Base-by-base conservation (phyloP, 2,797 vertebrate species). In the Chelon auratus region DNA sequence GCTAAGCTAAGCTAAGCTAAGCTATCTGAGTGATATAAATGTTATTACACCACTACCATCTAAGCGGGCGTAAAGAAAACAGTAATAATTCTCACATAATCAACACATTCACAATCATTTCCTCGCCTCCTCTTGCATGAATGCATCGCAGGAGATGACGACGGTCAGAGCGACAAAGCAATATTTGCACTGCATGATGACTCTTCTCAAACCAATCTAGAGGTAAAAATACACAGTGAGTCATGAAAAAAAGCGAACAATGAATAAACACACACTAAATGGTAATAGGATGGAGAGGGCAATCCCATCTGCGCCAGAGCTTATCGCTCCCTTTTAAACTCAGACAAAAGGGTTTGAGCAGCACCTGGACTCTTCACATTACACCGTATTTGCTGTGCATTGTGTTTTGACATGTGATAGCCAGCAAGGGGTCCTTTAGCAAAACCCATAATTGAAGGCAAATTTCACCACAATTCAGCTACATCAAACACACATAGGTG, bases 281-380 rank as follows among this genome's bases (percentile, higher is more conserved):
- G 61, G 26, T 78, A 61, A 62, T 43, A 45, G 36, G 59, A 71
- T 56, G 68, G 75, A n/a, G 53, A 62, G 54, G n/a, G 40, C 9
- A 62, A 77, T 62, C 18, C 63, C 43, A 42, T 75, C 39, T 50
- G 45, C 69, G 67, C 68, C 75, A 69, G 40, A 40, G 70, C 48
- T 72, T 66, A 72, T 84, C 36, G 3, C 30, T 56, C 73, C 69
- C 74, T 82, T 89, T 88, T 63, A 68, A 77, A 26, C 33, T 37
- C n/a, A 10, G 43, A 86, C 80, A 86, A 89, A 83, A 74, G 43
- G 3, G 77, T 71, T 24, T 1, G 12, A 70, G 77, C 54, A 83
- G 63, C 91, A 91, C 64, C 92, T 93, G 90, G 71, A 65, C 77
- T 59, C 53, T 82, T 90, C 88, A 77, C 88, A 89, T 73, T 68